phyloP scores from a whole-genome alignment of 1,140 invertebrate species.

The Drosophila fuyamai region DNA sequence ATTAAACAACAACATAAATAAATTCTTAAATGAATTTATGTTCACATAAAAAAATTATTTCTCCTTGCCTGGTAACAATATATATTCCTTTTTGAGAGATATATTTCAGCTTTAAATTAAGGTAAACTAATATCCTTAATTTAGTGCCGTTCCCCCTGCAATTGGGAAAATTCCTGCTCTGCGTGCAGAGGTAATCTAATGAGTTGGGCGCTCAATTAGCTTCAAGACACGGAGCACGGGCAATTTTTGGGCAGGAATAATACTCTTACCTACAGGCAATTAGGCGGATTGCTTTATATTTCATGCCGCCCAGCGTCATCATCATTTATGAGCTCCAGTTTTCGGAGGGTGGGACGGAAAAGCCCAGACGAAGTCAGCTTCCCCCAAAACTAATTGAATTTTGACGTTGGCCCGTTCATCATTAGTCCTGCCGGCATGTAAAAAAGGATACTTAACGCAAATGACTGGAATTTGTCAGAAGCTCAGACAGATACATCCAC shows the following conservation, averaged over 20 bases:
- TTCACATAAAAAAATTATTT: no score
- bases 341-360: no score
- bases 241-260: constrained; percentile 41
- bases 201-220: constrained; percentile 70
- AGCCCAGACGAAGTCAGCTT: constrained; percentile 10
- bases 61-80: no score
- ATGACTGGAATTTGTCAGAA: constrained; percentile 67
- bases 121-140: constrained; percentile 2
- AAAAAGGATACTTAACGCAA: constrained; percentile 64
- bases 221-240: constrained; percentile 3
- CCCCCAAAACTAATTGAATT: constrained; percentile 69
- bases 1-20: no score
- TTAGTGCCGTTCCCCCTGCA: background rate
- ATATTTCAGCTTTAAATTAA: constrained; percentile 11
- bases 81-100: background rate
- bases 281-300: constrained; percentile 81
- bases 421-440: constrained; percentile 58
- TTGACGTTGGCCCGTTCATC: constrained; percentile 63
- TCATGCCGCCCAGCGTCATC: constrained; percentile 57
- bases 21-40: no score
- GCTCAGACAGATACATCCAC: constrained; percentile 43
- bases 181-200: constrained; percentile 62
- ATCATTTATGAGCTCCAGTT: constrained; percentile 72
- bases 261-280: constrained; percentile 66
- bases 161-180: background rate